Percentiles rank a stretch among this genome's conserved stretches.
phyloP scores from a whole-genome alignment of 1,140 invertebrate genomes.

The Cyrtorhinus lividipennis region DNA sequence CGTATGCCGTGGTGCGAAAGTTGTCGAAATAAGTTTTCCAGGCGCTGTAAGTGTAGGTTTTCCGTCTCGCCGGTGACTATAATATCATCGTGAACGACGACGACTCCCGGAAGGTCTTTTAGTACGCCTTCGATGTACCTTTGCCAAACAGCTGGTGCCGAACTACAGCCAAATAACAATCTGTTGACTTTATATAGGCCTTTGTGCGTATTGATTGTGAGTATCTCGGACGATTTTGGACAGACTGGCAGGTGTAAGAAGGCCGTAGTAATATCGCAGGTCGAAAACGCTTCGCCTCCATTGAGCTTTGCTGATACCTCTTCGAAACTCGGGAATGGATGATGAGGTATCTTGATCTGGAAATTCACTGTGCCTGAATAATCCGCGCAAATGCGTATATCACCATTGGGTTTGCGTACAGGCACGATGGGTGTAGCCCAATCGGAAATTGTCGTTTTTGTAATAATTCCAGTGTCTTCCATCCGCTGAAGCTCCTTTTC shows the following conservation, averaged over 20 bases:
- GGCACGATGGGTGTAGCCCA: conserved; percentile 38
- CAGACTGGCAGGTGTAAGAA: not conserved
- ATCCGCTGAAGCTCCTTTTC: conserved; percentile 28
- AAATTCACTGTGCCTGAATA: conserved; percentile 33
- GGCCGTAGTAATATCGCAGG: not conserved
- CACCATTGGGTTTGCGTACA: conserved; percentile 33
- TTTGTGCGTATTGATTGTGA: not conserved
- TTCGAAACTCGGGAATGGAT: not conserved
- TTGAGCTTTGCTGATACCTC: not conserved
- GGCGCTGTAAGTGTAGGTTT: not conserved
- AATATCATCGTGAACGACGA: not conserved
- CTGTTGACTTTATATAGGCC: not conserved
- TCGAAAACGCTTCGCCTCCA: not conserved
- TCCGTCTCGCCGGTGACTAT: not conserved
- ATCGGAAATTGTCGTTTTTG: conserved; percentile 29
- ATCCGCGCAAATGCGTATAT: conserved; percentile 34
- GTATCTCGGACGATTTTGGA: not conserved
- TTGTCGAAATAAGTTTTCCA: not conserved
- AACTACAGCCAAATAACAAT: not conserved
- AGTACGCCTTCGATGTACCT: not conserved
- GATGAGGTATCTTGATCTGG: not conserved
- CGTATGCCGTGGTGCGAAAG: not conserved
- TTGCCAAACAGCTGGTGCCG: not conserved
- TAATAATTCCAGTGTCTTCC: conserved; percentile 28
- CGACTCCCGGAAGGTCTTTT: not conserved